Base-by-base conservation (phyloP, 1,140 invertebrate species). In the Zaprionus davidi region DNA sequence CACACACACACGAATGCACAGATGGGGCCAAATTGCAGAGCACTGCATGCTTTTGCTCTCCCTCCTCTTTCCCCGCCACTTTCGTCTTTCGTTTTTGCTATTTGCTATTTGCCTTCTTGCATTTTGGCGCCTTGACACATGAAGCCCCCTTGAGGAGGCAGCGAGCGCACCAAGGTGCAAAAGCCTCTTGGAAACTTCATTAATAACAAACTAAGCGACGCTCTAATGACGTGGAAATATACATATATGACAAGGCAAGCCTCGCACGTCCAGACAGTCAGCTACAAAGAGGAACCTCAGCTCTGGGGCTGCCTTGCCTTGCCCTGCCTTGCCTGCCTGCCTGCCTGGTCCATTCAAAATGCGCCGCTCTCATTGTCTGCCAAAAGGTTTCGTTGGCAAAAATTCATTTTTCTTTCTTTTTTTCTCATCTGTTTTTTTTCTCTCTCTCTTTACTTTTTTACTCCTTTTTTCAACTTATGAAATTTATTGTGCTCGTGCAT, bases 401-500 rank as follows among this genome's bases (percentile, higher is more conserved):
- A 20, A 60, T 46, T 62, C 24, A 28, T 62, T 62, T 62, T 62
- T 46, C 59, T 1, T 1, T 26, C 20, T 17, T 20, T 26, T 60
- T 31, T 11, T 11, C n/a, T 26, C n/a, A 17, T n/a, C 12, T 63
- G 34, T 38, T 9, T 46, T 46, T 76, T 24, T 53, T 38, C 38
- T 38, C 31, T 72, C 31, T 68, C 58, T 64, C 59, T 73, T 60
- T 56, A 79, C 72, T 65, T 71, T 31, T 53, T 53, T 26, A 9
- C 11, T 59, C 34, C 58, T 62, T 73, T 44, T 17, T 17, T 20
- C 44, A 58, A 68, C 71, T 78, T 70, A 67, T 77, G 72, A 86
- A 87, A 87, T 86, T 86, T 86, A 86, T 86, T 87, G 73, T 64
- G 76, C 71, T 86, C 83, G 63, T 86, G 82, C 82, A 87, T 82